phyloP scores from a whole-genome alignment of 2,113 vertebrate species.

The Edolisoma coerulescens region DNA sequence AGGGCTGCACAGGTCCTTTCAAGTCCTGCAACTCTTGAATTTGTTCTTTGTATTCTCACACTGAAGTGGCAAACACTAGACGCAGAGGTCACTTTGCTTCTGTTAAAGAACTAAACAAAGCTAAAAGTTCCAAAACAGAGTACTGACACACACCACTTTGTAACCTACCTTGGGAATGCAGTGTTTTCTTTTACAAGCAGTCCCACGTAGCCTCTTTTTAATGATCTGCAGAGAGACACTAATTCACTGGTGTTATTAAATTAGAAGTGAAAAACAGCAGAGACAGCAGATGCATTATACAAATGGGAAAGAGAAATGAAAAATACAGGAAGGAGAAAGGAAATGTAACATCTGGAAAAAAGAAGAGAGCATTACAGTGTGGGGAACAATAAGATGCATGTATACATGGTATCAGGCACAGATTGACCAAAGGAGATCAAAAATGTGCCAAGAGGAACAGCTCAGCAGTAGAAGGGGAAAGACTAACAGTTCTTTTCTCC shows the following conservation, averaged over 20 bases:
- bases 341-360: neutral
- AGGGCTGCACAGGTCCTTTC: neutral
- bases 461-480: neutral
- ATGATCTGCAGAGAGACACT: neutral
- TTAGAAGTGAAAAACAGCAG: conserved; percentile 1
- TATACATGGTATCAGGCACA: neutral
- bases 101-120: neutral
- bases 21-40: neutral
- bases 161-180: neutral
- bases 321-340: neutral
- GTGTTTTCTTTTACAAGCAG: neutral
- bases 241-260: neutral
- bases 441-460: neutral
- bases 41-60: neutral
- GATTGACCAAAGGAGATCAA: neutral
- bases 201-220: neutral
- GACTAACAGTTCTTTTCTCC: neutral
- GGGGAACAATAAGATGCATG: neutral
- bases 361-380: neutral
- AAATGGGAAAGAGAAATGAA: neutral
- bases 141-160: neutral
- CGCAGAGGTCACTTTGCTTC: neutral
- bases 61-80: neutral
- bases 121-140: neutral
- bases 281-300: neutral